Percentiles rank a stretch among this genome's conserved stretches.
Evolutionary conservation across 1,140 invertebrate species (phyloP).

Genomic region (Myzus persicae): DNA sequence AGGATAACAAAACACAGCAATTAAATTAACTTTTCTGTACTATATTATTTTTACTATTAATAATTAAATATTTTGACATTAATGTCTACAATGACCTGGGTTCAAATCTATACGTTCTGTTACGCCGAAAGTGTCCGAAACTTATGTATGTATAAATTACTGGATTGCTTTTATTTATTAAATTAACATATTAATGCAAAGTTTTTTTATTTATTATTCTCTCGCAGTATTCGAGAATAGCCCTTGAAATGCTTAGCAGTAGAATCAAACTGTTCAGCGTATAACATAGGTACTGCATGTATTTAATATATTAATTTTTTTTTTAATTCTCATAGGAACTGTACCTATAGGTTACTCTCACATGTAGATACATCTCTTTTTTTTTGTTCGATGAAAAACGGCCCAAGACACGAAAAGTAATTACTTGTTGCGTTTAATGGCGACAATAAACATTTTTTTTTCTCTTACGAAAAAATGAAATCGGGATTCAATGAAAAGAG

Average conservation of each 20-base stretch:
- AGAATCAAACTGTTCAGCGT: not conserved
- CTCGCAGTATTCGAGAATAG: not conserved
- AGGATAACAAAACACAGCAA: not conserved
- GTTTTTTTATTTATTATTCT: not conserved
- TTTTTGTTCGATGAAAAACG: constrained; percentile 52
- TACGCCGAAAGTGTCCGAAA: not conserved
- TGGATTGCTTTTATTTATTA: not conserved
- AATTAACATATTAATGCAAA: not conserved
- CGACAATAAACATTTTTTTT: constrained; percentile 55
- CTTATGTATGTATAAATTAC: not conserved
- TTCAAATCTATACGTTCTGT: not conserved
- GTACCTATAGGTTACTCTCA: not conserved
- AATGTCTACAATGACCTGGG: not conserved
- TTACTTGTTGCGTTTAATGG: constrained; percentile 49
- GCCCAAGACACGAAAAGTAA: constrained; percentile 48
- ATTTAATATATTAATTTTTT: not conserved
- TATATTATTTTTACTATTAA: not conserved
- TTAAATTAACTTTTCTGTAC: not conserved
- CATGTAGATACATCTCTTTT: not conserved
- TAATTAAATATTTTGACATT: constrained; percentile 27
- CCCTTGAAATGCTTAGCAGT: not conserved
- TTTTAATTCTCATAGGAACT: constrained; percentile 15
- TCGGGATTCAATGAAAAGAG: constrained; percentile 49
- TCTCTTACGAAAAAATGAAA: constrained; percentile 51
- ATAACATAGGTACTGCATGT: not conserved